Evolutionary conservation across 2,888 invertebrate species (phyloP), one percentile per base, ranked within the genome.

Genomic region (Eurois occulta): DNA sequence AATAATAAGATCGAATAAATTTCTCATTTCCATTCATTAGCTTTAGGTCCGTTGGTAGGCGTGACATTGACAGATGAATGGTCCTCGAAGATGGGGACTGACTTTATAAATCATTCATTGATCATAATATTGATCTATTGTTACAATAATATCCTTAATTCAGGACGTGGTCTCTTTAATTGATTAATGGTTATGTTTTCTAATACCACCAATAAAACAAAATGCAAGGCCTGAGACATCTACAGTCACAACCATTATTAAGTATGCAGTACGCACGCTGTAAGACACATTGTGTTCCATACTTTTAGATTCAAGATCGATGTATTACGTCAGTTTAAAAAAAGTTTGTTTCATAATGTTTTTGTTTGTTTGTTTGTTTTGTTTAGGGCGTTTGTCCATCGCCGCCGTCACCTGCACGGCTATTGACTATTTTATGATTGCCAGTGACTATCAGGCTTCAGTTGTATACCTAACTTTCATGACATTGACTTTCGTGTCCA

Each of bases 1-100:
- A 67, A 83, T 69, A 85, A 81, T 72, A 87, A 86, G 87, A 79
- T 84, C 80, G 77, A 88, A 88, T 89, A 88, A 87, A 89, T 83
- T 79, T 82, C 86, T 86, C 86, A 88, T 89, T 89, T 87, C 78
- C 83, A 89, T 91, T 90, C 87, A 90, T 91, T 91, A 89, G 74
- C 13, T 77, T 73, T 69, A 74, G 72, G 79, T 69, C 71, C 69
- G 62, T 76, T 81, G 71, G 82, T 84, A 81, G 87, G 81, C 78
- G 87, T 85, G 92, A 92, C 92, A 90, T 86, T 93, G 92, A 93
- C 87, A 87, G 88, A 92, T 92, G 89, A 84, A 91, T 88, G 80
- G 73, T 67, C 80, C 84, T 82, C 76, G 78, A 80, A 77, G 66
- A 78, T 79, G 77, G 71, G 69, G 72, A 83, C 72, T 70, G 78